Conservation (phyloP, 2,797 vertebrate species). For the Eleutherodactylus coqui region DNA sequence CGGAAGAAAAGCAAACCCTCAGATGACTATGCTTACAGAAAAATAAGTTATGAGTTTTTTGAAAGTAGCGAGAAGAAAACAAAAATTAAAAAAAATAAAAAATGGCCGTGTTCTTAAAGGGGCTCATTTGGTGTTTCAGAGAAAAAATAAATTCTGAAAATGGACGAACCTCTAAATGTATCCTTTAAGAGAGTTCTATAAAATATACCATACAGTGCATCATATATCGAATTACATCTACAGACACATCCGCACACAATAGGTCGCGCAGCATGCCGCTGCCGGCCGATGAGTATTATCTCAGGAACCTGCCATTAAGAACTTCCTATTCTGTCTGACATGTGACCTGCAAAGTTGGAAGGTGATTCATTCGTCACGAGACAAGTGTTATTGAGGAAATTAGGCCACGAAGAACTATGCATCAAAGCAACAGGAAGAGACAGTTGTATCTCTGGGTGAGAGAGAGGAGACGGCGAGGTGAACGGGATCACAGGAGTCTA, state of each 20-base stretch:
- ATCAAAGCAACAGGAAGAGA: constrained; percentile 72
- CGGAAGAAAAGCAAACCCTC: no score
- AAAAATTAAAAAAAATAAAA: no score
- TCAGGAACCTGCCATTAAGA: constrained; percentile 63
- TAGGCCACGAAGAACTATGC: constrained; percentile 70
- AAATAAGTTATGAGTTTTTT: no score
- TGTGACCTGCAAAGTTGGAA: constrained; percentile 75
- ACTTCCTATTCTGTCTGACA: constrained; percentile 73
- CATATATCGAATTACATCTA: no score
- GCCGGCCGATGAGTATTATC: constrained; percentile 33
- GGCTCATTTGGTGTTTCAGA: no score
- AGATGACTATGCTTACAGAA: no score
- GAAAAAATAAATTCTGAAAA: no score
- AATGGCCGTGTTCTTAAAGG: no score
- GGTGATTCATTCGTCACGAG: constrained; percentile 79
- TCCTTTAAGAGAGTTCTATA: no score
- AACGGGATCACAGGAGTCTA: background rate
- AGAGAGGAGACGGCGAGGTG: constrained; percentile 65
- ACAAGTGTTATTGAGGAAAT: constrained; percentile 70
- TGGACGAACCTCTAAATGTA: no score
- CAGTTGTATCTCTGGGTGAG: constrained; percentile 71
- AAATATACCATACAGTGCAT: no score
- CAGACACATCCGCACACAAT: background rate
- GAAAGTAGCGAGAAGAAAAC: no score
- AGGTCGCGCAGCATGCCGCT: background rate